Evolutionary conservation across 2,888 invertebrate genomes (phyloP), one percentile per base, ranked within the genome.

Genomic region (Microplitis deprimator): DNA sequence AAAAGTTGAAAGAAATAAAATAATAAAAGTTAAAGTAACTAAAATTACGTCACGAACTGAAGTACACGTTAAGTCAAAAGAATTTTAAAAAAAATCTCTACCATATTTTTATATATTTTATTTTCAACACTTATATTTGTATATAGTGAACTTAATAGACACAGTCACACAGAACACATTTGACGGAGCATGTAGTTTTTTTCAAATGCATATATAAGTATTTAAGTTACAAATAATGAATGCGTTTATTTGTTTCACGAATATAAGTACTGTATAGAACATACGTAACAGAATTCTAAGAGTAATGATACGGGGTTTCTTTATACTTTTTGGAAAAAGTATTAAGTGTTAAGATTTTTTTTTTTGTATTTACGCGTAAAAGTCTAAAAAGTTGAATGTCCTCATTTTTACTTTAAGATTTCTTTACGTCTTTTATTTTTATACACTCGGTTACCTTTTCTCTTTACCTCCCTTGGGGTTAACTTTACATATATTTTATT

Each of bases 21-120:
- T 13, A n/a, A 8, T 59, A n/a, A 13, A 59, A 59, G 10, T 59
- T 13, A 59, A 59, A 59, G 29, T 29, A 68, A 40, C 16, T 68
- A 16, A 17, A 41, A 41, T 68, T 68, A 17, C 68, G 17, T 68
- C 40, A 68, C 16, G 68, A 40, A 8, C 41, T 68, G 40, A 39
- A 17, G 68, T 40, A 40, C 17, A n/a, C 5, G 70, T 29, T 29
- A 17, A 16, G 70, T 70, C 70, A 70, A 60, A 70, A 70, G 70
- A 70, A 70, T 70, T 60, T 70, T 60, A 13, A 70, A 70, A 70
- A 50, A 17, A 20, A 17, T 59, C n/a, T n/a, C 20, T 8, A 70
- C 20, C 29, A 39, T 40, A 20, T 68, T 40, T 69, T 8, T 39
- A 29, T 68, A 16, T 41, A 39, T 10, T 68, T 62, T 10, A 29